A percentile compares a stretch with the other conserved stretches of the same genome.
Evolutionary conservation across 2,797 vertebrate genomes (phyloP).

Genomic region (Erpetoichthys calabaricus): DNA sequence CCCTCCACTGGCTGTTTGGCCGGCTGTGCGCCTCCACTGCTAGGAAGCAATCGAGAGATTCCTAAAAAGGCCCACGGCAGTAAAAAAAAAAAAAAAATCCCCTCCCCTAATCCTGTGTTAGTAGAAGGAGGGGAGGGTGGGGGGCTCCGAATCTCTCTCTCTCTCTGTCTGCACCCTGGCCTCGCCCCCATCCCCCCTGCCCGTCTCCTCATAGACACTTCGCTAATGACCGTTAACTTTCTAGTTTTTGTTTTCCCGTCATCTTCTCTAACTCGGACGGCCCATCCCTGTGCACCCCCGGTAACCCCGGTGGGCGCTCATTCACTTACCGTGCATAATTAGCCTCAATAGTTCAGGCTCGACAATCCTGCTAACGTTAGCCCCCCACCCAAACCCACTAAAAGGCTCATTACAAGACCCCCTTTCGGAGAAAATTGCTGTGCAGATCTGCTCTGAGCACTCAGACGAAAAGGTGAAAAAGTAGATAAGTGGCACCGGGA

Average conservation of each 20-base stretch:
- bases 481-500: too few relatives aligned
- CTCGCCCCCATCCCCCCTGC: too few relatives aligned
- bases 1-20: too few relatives aligned
- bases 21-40: too few relatives aligned
- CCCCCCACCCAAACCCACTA: conserved; percentile 22
- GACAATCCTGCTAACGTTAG: conserved; percentile 36
- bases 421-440: conserved; percentile 31
- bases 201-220: not conserved
- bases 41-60: too few relatives aligned
- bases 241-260: conserved; percentile 20
- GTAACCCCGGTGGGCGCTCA: conserved; percentile 44
- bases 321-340: conserved; percentile 68
- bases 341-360: conserved; percentile 49
- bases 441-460: conserved; percentile 27
- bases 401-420: conserved; percentile 34
- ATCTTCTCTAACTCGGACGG: conserved; percentile 40
- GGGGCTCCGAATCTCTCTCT: too few relatives aligned
- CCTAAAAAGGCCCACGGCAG: too few relatives aligned
- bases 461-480: conserved; percentile 11
- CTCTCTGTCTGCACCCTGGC: not conserved
- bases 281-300: conserved; percentile 40
- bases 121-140: too few relatives aligned
- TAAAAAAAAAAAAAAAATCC: too few relatives aligned
- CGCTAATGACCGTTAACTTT: conserved; percentile 40
- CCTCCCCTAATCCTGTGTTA: too few relatives aligned